Conservation (phyloP, 2,797 vertebrate species). For the Cyclura pinguis region DNA sequence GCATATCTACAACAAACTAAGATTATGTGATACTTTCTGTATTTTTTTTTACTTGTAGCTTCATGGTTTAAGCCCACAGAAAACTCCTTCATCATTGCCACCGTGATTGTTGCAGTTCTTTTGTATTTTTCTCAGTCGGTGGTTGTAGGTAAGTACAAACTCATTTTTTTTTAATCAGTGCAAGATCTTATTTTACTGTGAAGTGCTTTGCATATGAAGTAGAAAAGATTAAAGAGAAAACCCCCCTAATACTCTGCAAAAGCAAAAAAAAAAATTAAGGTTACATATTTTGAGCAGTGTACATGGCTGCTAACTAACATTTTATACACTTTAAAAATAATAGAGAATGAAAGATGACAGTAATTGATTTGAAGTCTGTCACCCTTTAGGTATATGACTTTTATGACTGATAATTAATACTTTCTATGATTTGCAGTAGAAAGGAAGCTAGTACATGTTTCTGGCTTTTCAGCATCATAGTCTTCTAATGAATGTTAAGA, state of each 20-base stretch:
- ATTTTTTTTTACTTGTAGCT: slow-evolving; percentile 63
- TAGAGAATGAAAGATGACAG: not conserved
- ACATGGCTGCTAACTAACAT: not conserved
- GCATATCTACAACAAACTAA: not conserved
- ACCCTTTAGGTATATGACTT: not conserved
- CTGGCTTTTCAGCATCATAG: not conserved
- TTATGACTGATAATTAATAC: not conserved
- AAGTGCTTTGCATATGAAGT: slow-evolving; percentile 4
- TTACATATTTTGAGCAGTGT: slow-evolving; percentile 1
- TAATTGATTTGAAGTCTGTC: slow-evolving; percentile 20
- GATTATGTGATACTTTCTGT: not conserved
- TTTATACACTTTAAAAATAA: not conserved
- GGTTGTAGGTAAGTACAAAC: slow-evolving; percentile 78
- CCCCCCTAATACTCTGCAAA: not conserved
- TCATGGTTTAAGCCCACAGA: slow-evolving; percentile 77
- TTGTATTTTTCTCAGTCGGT: slow-evolving; percentile 75
- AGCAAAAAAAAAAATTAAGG: not conserved
- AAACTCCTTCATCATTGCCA: slow-evolving; percentile 70
- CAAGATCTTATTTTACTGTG: slow-evolving; percentile 20
- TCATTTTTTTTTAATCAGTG: slow-evolving; percentile 41
- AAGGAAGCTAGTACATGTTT: slow-evolving; percentile 14
- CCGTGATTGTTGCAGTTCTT: slow-evolving; percentile 70
- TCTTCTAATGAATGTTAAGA: slow-evolving; percentile 6
- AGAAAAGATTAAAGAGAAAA: slow-evolving; percentile 8
- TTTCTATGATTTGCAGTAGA: not conserved